A percentile compares a stretch with the other conserved stretches of the same genome.
Evolutionary conservation across 2,113 vertebrate genomes (phyloP).

Genomic region (Coturnix japonica): DNA sequence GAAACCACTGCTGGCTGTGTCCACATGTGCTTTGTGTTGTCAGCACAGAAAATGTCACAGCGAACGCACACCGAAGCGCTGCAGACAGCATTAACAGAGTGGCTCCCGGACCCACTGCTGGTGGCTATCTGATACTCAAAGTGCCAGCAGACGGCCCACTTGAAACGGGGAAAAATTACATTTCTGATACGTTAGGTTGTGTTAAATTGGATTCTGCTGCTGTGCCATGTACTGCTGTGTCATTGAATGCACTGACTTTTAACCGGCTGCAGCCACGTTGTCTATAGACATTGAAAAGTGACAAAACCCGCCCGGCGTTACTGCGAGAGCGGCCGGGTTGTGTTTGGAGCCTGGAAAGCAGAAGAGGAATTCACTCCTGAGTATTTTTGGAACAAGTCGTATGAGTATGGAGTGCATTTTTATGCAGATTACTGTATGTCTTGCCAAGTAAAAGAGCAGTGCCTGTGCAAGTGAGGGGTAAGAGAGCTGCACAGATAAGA

Average conservation of each 20-base stretch:
- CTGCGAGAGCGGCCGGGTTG: background rate
- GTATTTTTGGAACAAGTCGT: background rate
- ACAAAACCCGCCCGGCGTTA: conserved; percentile 9
- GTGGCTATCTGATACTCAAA: conserved; percentile 58
- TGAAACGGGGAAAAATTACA: conserved; percentile 59
- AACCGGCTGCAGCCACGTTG: conserved; percentile 27
- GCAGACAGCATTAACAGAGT: conserved; percentile 56
- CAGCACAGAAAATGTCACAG: background rate
- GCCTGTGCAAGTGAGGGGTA: background rate
- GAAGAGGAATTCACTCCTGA: background rate
- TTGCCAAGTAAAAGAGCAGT: background rate
- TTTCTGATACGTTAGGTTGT: conserved; percentile 64
- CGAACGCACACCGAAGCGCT: background rate
- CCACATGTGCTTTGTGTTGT: background rate
- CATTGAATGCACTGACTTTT: conserved; percentile 60
- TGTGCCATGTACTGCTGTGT: conserved; percentile 60
- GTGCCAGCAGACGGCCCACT: conserved; percentile 59
- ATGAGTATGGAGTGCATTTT: conserved; percentile 22
- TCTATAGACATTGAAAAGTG: conserved; percentile 27
- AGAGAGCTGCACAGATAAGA: background rate
- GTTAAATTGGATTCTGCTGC: conserved; percentile 66
- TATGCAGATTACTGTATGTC: conserved; percentile 3
- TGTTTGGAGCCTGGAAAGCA: background rate
- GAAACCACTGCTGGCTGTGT: background rate
- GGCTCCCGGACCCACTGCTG: conserved; percentile 46